phyloP scores from a whole-genome alignment of 2,888 invertebrate genomes.

The Agrypnus murinus region DNA sequence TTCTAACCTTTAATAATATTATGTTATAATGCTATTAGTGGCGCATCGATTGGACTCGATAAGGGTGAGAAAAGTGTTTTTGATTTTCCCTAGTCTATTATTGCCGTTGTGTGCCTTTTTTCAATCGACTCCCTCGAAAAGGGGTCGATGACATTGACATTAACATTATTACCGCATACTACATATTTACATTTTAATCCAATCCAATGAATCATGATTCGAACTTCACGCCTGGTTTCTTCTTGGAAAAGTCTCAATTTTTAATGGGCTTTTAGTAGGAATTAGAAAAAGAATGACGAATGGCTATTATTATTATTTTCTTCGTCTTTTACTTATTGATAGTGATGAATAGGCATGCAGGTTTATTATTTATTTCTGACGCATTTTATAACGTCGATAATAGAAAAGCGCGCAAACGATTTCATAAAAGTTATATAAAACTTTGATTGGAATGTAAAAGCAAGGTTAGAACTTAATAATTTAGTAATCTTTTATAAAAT shows the following conservation, averaged over 20 bases:
- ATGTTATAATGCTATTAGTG: slow-evolving; percentile 12
- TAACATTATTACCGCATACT: not conserved
- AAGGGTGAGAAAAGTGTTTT: not conserved
- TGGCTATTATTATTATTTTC: not conserved
- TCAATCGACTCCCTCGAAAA: slow-evolving; percentile 1
- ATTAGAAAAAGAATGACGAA: not conserved
- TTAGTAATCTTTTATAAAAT: too few relatives aligned
- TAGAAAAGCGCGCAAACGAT: too few relatives aligned
- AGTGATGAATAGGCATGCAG: too few relatives aligned
- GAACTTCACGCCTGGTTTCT: slow-evolving; percentile 10
- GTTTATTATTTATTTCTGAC: too few relatives aligned
- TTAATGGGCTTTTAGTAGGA: slow-evolving; percentile 1
- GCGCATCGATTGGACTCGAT: slow-evolving; percentile 4
- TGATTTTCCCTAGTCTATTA: slow-evolving; percentile 3
- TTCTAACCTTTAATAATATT: not conserved
- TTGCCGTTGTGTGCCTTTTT: slow-evolving; percentile 3
- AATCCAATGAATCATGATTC: not conserved
- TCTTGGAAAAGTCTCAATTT: slow-evolving; percentile 11
- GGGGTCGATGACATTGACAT: slow-evolving; percentile 44
- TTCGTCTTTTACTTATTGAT: not conserved
- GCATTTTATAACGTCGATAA: too few relatives aligned
- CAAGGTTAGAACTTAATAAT: too few relatives aligned
- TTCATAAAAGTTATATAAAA: too few relatives aligned
- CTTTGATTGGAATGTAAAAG: too few relatives aligned
- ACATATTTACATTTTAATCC: slow-evolving; percentile 4